Evolutionary conservation across 2,113 vertebrate species (phyloP).

Genomic region (Myotis davidii): DNA sequence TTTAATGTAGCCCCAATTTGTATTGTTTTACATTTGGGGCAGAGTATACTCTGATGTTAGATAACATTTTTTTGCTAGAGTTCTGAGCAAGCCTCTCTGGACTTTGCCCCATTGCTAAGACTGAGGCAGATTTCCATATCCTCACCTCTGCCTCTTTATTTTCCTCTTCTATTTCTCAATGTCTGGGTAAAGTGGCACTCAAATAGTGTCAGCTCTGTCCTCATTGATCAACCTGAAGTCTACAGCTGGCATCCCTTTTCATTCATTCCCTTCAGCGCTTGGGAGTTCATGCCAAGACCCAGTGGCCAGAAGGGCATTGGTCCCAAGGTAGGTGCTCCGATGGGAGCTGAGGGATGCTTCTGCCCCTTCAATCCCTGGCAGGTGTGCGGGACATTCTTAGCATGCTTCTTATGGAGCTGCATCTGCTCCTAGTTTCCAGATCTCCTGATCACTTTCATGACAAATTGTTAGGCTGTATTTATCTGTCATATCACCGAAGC

Average conservation of each 20-base stretch:
- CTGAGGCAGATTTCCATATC: background rate
- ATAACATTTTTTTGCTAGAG: background rate
- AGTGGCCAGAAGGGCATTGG: background rate
- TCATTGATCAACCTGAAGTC: background rate
- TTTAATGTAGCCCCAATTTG: background rate
- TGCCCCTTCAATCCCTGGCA: background rate
- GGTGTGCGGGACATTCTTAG: background rate
- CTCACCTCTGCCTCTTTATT: background rate
- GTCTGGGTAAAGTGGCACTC: background rate
- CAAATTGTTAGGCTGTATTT: background rate
- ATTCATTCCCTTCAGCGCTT: background rate
- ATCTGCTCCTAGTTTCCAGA: conserved; percentile 30
- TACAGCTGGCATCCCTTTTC: background rate
- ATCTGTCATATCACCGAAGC: conserved; percentile 6
- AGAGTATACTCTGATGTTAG: background rate
- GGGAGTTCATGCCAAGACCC: background rate
- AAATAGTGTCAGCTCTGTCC: background rate
- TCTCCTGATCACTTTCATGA: background rate
- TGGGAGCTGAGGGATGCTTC: background rate
- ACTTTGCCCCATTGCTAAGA: background rate
- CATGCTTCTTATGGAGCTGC: background rate
- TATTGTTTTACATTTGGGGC: background rate
- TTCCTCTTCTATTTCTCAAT: background rate
- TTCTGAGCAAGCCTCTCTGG: background rate
- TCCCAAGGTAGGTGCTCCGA: background rate